Evolutionary conservation across 2,888 invertebrate genomes (phyloP).

Genomic region (Diaprepes abbreviatus): DNA sequence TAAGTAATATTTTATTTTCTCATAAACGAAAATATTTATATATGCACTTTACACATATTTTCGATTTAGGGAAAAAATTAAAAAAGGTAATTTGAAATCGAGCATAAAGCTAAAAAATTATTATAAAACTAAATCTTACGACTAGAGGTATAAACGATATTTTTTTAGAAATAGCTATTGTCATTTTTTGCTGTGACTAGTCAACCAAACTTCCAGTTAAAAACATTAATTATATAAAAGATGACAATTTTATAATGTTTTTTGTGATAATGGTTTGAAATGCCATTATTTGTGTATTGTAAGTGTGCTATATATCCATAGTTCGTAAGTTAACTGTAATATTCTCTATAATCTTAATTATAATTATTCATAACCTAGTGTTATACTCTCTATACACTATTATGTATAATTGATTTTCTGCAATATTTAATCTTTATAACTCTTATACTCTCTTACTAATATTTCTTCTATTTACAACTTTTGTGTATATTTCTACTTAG

Average conservation of each 20-base stretch:
- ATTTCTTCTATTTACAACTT: constrained; percentile 36
- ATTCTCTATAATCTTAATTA: constrained; percentile 48
- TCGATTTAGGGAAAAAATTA: no score
- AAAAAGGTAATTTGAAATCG: neutral
- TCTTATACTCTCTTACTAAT: constrained; percentile 43
- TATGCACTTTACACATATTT: no score
- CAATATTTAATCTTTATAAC: constrained; percentile 44
- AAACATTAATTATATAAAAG: constrained; percentile 48
- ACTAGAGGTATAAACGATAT: constrained; percentile 25
- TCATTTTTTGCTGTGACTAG: constrained; percentile 43
- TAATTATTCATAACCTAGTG: constrained; percentile 40
- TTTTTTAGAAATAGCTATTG: constrained; percentile 42
- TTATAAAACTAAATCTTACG: constrained; percentile 12
- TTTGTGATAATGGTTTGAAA: constrained; percentile 64
- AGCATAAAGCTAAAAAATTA: neutral
- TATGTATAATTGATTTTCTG: constrained; percentile 42
- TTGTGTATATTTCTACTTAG: constrained; percentile 44
- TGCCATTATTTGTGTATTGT: constrained; percentile 65
- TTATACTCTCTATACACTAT: constrained; percentile 39
- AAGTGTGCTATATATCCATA: constrained; percentile 65
- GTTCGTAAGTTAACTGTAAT: constrained; percentile 53
- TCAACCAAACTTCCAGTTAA: constrained; percentile 47
- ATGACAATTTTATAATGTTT: constrained; percentile 56
- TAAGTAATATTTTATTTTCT: no score
- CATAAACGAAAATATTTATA: no score